Evolutionary conservation across 2,888 invertebrate genomes (phyloP), one percentile per base, ranked within the genome.

Genomic region (Eueremaeus valkanovi): DNA sequence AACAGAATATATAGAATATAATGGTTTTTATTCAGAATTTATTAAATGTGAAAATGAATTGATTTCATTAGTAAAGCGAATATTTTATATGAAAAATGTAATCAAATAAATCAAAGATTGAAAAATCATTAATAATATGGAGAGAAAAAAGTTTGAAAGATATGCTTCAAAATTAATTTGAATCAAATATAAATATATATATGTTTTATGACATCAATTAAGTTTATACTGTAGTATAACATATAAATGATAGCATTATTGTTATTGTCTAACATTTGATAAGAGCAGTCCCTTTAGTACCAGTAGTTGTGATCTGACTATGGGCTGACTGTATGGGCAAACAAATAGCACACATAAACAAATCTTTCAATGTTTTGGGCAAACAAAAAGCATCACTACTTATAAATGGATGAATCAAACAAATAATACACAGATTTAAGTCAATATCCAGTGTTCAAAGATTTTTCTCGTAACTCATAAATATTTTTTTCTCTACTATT

Each of bases 331-430:
- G 16, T 63, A 63, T 63, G 33, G 36, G 31, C 63, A 63, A 66
- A 66, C 66, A 66, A 66, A 66, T 66, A 66, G 9, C 66, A 66
- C 36, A 66, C 21, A n/a, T n/a, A 66, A 66, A 66, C 36, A 66
- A 66, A 66, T 66, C 66, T 40, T 66, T 36, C 66, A 66, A 66
- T 66, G 66, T 66, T 66, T 66, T 66, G 13, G 36, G 31, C 66
- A 66, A 66, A 66, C 66, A 66, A 66, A 66, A 66, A 66, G 36
- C 36, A 66, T 66, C 66, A 66, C 66, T 66, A 36, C 66, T 66
- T 66, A 66, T 66, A 66, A 66, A 36, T 29, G 66, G 66, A 66
- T 66, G 36, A 66, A 36, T 66, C 66, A 66, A 66, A 66, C 66
- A 66, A 66, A 66, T 66, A 66, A 21, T 66, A 21, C 8, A 66